Percentiles rank a stretch among this genome's conserved stretches.
These are phyloP conservation scores for Setipinna tenuifilis DNA, from an alignment of 2,797 vertebrate genomes.

Conservation along the genomic window DNA sequence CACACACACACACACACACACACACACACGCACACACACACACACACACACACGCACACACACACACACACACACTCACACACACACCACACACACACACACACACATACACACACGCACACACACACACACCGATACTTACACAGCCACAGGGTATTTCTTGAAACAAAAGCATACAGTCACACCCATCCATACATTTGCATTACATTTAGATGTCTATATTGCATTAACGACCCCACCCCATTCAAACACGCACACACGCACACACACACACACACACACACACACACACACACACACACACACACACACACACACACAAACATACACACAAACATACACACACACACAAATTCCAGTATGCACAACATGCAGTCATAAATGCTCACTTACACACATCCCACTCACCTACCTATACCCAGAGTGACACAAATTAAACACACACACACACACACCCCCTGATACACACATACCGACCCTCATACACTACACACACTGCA, in stretches of 20 bases:
- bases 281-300: neutral
- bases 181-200: neutral
- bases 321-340: neutral
- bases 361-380: too few relatives aligned
- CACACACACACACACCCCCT: too few relatives aligned
- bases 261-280: slow-evolving; percentile 11
- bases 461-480: too few relatives aligned
- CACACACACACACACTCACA: neutral
- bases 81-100: slow-evolving; percentile 15
- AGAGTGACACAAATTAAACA: too few relatives aligned
- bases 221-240: neutral
- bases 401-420: too few relatives aligned
- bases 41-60: neutral
- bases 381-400: too few relatives aligned
- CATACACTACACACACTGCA: too few relatives aligned
- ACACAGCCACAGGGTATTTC: neutral
- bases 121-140: neutral
- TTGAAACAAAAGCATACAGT: neutral
- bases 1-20: too few relatives aligned
- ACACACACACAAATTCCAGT: neutral
- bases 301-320: slow-evolving; percentile 36
- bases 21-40: neutral
- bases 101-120: slow-evolving; percentile 3
- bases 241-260: neutral
- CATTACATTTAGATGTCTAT: neutral